A percentile compares a stretch with the other conserved stretches of the same genome.
Conservation (phyloP, 2,797 vertebrate species). For the Enteromius radiatus region DNA sequence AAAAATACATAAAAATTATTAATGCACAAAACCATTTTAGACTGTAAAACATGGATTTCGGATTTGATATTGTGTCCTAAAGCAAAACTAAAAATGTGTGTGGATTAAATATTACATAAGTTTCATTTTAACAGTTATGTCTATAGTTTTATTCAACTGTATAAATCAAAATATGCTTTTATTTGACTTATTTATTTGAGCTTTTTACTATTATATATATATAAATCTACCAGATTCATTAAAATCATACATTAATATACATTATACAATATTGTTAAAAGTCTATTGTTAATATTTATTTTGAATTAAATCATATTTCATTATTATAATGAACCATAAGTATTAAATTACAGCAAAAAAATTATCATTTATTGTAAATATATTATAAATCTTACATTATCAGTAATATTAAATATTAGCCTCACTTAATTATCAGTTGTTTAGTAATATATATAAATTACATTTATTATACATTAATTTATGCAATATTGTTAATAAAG, state of each 20-base stretch:
- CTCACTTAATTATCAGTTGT: not conserved
- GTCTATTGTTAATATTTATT: not conserved
- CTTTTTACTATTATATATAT: not conserved
- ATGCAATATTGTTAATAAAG: not conserved
- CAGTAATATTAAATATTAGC: not conserved
- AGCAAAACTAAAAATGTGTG: not conserved
- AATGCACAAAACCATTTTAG: not conserved
- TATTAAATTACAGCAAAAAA: not conserved
- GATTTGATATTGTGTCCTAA: not conserved
- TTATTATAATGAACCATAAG: not conserved
- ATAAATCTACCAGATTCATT: not conserved
- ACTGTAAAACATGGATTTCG: not conserved
- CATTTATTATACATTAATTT: not conserved
- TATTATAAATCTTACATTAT: not conserved
- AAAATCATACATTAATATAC: not conserved
- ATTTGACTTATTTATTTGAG: not conserved
- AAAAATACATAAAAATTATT: not conserved
- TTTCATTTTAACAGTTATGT: not conserved
- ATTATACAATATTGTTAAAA: not conserved
- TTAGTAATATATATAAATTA: not conserved
- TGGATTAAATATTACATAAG: not conserved
- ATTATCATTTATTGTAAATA: too few relatives aligned
- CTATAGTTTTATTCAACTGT: not conserved
- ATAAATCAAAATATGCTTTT: not conserved
- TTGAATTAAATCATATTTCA: too few relatives aligned